A percentile compares a stretch with the other conserved stretches of the same genome.
Evolutionary conservation across 2,113 vertebrate species (phyloP).

Genomic region (Microtus montanus): DNA sequence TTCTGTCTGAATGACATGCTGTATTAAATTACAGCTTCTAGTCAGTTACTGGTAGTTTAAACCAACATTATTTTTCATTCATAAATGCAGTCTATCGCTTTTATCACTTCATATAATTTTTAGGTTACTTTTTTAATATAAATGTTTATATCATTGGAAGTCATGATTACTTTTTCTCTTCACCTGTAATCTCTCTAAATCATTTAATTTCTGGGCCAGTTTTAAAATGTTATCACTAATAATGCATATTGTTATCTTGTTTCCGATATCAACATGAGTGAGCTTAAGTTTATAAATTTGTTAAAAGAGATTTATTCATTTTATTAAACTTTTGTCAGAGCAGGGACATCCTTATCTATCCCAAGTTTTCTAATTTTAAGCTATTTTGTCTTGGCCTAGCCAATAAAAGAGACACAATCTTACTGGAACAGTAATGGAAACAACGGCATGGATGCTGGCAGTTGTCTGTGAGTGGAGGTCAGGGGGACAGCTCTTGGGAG

Average conservation of each 20-base stretch:
- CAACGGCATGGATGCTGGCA: neutral
- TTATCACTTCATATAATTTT: constrained; percentile 4
- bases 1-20: neutral
- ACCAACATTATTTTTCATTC: neutral
- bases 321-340: neutral
- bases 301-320: neutral
- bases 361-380: neutral
- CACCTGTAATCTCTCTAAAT: neutral
- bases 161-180: neutral
- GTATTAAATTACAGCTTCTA: constrained; percentile 7
- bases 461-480: neutral
- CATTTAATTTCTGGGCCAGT: neutral
- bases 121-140: constrained; percentile 28
- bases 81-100: neutral
- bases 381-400: constrained; percentile 2
- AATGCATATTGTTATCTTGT: neutral
- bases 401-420: neutral
- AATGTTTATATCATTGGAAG: neutral
- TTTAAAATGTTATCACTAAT: neutral
- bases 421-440: neutral
- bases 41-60: neutral
- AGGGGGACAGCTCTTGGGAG: neutral
- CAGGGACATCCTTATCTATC: neutral
- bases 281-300: constrained; percentile 18
- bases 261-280: constrained; percentile 19